Evolutionary conservation across 2,888 invertebrate genomes (phyloP).

Genomic region (Megamerina dolium): DNA sequence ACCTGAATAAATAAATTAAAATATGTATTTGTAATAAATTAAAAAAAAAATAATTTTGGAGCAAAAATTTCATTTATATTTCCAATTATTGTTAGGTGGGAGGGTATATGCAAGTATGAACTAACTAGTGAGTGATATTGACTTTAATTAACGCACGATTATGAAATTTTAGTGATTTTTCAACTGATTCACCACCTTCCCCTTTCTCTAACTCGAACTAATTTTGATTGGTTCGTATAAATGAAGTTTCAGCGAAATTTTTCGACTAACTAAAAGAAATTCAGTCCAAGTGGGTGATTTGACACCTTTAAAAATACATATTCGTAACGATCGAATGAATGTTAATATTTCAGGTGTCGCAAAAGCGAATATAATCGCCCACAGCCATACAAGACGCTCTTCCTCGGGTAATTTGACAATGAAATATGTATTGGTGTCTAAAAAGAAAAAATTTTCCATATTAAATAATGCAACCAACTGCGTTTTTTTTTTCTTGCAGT

Average conservation of each 20-base stretch:
- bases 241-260: too few species aligned
- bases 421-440: conserved; percentile 60
- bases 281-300: conserved; percentile 54
- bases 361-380: conserved; percentile 71
- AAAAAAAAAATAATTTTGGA: neutral
- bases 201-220: too few species aligned
- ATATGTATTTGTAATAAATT: too few species aligned
- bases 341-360: conserved; percentile 70
- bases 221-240: too few species aligned
- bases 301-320: conserved; percentile 68
- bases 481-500: neutral
- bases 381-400: conserved; percentile 71
- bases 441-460: conserved; percentile 3
- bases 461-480: neutral
- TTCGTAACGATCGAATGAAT: conserved; percentile 63
- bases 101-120: too few species aligned
- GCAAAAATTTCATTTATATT: neutral
- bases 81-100: too few species aligned
- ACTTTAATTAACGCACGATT: too few species aligned
- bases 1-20: too few species aligned
- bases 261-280: conserved; percentile 54
- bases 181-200: too few species aligned
- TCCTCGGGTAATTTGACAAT: conserved; percentile 57
- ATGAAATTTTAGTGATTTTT: too few species aligned
- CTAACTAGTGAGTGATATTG: too few species aligned